Evolutionary conservation across 1,140 invertebrate genomes (phyloP).

Genomic region (Mercenaria mercenaria): DNA sequence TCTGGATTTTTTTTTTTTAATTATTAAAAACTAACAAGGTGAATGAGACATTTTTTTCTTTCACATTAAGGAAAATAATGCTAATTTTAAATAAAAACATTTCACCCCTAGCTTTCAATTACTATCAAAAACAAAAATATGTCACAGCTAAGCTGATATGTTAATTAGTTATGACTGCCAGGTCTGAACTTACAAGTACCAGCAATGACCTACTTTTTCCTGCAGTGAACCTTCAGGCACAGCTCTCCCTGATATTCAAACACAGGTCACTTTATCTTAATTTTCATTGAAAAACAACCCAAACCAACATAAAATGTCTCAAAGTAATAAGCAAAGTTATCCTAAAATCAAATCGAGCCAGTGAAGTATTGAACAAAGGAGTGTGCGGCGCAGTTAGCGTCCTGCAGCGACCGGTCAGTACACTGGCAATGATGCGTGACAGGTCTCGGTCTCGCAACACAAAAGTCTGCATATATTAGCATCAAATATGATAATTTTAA

Average conservation of each 20-base stretch:
- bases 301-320: neutral
- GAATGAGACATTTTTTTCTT: no score
- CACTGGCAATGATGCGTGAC: conserved; percentile 44
- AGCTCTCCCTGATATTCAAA: conserved; percentile 6
- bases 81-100: no score
- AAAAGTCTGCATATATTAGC: conserved; percentile 51
- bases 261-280: conserved; percentile 20
- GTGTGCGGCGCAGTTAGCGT: conserved; percentile 21
- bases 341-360: neutral
- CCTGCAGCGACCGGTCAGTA: conserved; percentile 46
- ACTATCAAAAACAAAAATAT: no score
- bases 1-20: no score
- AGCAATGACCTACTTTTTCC: conserved; percentile 4
- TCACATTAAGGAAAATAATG: no score
- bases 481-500: conserved; percentile 35
- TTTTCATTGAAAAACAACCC: no score
- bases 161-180: no score
- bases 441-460: conserved; percentile 39
- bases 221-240: neutral
- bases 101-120: no score
- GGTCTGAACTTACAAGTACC: neutral
- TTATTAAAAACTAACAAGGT: no score
- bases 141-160: no score
- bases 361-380: conserved; percentile 24
- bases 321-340: neutral